Evolutionary conservation across 1,140 invertebrate genomes (phyloP).

Genomic region (Caenorhabditis inopinata): DNA sequence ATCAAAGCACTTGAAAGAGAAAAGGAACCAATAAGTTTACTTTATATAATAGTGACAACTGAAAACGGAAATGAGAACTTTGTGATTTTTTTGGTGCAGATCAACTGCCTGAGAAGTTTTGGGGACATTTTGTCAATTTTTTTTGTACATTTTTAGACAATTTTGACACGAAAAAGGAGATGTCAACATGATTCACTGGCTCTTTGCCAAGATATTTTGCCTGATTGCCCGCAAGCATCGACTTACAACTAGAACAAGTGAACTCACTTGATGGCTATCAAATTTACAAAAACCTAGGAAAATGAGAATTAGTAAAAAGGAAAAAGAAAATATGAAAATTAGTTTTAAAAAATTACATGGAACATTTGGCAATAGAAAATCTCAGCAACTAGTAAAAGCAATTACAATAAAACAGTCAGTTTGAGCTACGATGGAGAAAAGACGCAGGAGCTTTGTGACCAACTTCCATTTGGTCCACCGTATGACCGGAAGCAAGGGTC

Average conservation of each 20-base stretch:
- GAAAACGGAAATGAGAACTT: background rate
- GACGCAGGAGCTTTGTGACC: background rate
- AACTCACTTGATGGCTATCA: background rate
- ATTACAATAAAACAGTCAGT: background rate
- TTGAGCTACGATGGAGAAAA: background rate
- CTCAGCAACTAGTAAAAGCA: background rate
- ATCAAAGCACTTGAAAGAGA: background rate
- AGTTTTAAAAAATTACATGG: background rate
- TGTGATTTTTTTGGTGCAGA: conserved; percentile 26
- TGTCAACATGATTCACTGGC: background rate
- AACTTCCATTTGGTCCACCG: conserved; percentile 44
- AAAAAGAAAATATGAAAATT: conserved; percentile 13
- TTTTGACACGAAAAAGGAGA: conserved; percentile 16
- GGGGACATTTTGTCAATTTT: conserved; percentile 24
- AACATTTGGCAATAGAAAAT: background rate
- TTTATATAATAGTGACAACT: background rate
- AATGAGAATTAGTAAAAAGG: background rate
- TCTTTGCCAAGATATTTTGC: conserved; percentile 3
- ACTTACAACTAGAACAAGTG: background rate
- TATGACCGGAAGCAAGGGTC: conserved; percentile 41
- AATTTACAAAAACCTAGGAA: conserved; percentile 7
- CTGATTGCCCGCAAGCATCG: background rate
- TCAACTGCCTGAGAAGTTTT: conserved; percentile 30
- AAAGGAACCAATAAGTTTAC: conserved; percentile 2
- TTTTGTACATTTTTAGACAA: conserved; percentile 31